Conservation (phyloP, 1,140 invertebrate species). For the Brachionus rubens region DNA sequence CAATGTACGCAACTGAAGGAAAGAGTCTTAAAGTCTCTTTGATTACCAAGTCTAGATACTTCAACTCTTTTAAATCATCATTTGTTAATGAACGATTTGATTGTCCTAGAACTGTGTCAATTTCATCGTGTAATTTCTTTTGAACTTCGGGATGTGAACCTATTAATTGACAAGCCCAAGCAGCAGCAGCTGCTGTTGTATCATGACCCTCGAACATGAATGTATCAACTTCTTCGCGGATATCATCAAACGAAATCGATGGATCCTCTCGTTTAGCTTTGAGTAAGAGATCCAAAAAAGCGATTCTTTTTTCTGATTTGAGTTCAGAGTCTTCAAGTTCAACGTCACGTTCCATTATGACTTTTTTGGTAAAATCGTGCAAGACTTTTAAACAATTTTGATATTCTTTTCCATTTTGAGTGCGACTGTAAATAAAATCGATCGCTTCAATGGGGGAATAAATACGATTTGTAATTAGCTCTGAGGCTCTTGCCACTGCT, state of each 20-base stretch:
- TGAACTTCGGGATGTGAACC: conserved; percentile 63
- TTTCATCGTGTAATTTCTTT: conserved; percentile 72
- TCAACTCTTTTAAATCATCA: conserved; percentile 68
- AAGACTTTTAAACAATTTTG: conserved; percentile 73
- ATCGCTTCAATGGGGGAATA: conserved; percentile 76
- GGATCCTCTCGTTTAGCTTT: conserved; percentile 74
- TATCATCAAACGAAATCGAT: conserved; percentile 77
- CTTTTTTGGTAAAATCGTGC: conserved; percentile 78
- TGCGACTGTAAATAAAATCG: conserved; percentile 75
- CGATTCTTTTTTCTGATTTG: conserved; percentile 76
- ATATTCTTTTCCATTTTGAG: conserved; percentile 72
- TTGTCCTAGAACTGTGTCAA: conserved; percentile 71
- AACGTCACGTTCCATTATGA: conserved; percentile 73
- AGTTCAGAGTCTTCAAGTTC: conserved; percentile 62
- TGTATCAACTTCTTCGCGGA: conserved; percentile 78
- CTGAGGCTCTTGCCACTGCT: conserved; percentile 65
- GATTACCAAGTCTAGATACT: conserved; percentile 70
- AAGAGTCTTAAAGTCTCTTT: conserved; percentile 72
- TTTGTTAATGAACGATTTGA: conserved; percentile 70
- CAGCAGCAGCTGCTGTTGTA: conserved; percentile 68
- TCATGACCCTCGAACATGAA: conserved; percentile 86
- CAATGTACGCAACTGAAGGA: conserved; percentile 78
- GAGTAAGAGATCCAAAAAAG: conserved; percentile 86
- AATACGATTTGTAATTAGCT: conserved; percentile 66
- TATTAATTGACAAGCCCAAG: conserved; percentile 62